Evolutionary conservation across 1,140 invertebrate species (phyloP).

Genomic region (Drosophila tsacasi): DNA sequence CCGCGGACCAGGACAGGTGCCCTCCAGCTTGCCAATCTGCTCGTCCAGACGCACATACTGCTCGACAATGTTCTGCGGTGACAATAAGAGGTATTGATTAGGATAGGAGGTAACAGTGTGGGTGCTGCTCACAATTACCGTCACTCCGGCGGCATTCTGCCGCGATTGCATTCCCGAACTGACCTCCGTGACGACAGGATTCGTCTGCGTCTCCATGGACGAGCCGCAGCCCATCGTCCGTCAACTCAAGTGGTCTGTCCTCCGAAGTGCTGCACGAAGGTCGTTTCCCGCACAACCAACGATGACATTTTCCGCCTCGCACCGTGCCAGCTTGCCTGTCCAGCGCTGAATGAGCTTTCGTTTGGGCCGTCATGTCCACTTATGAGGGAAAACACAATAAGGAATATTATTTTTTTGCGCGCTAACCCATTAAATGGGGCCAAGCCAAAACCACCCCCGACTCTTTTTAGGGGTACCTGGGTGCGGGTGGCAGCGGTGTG

Average conservation of each 20-base stretch:
- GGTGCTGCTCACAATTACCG: constrained; percentile 29
- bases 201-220: constrained; percentile 72
- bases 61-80: constrained; percentile 51
- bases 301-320: constrained; percentile 56
- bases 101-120: not conserved
- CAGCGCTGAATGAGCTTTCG: constrained; percentile 62
- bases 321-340: constrained; percentile 52
- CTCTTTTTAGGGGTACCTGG: not conserved
- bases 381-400: constrained; percentile 57
- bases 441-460: constrained; percentile 14
- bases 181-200: constrained; percentile 52
- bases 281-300: constrained; percentile 3
- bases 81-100: constrained; percentile 50
- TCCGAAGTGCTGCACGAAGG: constrained; percentile 32
- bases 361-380: constrained; percentile 49
- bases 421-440: constrained; percentile 37
- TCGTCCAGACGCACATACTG: constrained; percentile 78
- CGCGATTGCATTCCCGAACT: constrained; percentile 43
- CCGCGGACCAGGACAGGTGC: constrained; percentile 74
- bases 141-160: constrained; percentile 51
- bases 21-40: constrained; percentile 79
- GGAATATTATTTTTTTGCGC: constrained; percentile 64
- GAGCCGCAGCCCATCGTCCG: constrained; percentile 80
- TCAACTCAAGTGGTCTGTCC: constrained; percentile 37
- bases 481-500: not conserved